A percentile compares a stretch with the other conserved stretches of the same genome.
Evolutionary conservation across 2,113 vertebrate genomes (phyloP).

Genomic region (Cardinalis cardinalis): DNA sequence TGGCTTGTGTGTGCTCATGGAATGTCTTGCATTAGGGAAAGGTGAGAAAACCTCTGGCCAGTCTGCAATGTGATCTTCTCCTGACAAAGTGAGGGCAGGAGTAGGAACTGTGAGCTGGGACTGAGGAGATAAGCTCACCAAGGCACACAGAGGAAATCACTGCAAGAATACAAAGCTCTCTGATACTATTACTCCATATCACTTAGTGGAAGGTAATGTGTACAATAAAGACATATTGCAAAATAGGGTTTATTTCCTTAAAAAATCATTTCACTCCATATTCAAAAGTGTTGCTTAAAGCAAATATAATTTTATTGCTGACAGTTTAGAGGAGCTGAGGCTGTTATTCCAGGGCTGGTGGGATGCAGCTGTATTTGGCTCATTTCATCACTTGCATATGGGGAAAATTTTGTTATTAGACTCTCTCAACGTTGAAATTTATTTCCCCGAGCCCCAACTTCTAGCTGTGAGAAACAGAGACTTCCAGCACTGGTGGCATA

Average conservation of each 20-base stretch:
- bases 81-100: background rate
- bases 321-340: background rate
- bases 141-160: background rate
- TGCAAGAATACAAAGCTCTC: background rate
- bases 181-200: background rate
- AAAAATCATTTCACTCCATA: background rate
- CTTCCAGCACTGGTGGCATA: background rate
- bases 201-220: background rate
- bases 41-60: background rate
- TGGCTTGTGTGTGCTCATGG: too few species aligned
- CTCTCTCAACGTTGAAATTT: background rate
- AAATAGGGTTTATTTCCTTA: constrained; percentile 11
- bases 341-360: background rate
- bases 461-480: background rate
- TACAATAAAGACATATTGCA: constrained; percentile 2
- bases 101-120: background rate
- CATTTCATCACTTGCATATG: background rate
- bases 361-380: constrained; percentile 16
- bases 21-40: background rate
- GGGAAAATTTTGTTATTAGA: constrained; percentile 13
- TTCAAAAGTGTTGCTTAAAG: constrained; percentile 40
- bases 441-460: background rate
- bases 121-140: background rate
- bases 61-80: background rate
- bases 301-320: constrained; percentile 27